These are phyloP conservation scores for Propithecus coquereli DNA, from an alignment of 2,113 vertebrate species.

Conservation along the genomic window DNA sequence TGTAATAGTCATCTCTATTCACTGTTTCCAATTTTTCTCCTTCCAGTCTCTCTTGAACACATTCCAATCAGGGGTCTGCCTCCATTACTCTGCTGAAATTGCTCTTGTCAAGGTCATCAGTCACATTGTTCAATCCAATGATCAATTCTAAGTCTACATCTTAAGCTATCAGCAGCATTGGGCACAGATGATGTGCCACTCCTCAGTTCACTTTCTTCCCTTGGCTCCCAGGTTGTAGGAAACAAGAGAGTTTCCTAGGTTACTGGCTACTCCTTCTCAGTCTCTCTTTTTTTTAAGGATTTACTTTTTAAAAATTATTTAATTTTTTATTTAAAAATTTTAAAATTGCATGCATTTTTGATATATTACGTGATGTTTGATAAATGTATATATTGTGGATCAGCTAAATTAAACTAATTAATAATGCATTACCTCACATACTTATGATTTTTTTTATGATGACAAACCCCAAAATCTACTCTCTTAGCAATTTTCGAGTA, in stretches of 20 bases:
- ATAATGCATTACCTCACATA: too few relatives aligned
- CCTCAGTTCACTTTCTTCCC: not conserved
- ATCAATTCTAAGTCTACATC: not conserved
- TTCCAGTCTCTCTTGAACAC: not conserved
- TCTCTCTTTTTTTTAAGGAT: too few relatives aligned
- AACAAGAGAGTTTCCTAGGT: not conserved
- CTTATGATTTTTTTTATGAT: too few relatives aligned
- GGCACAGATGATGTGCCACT: not conserved
- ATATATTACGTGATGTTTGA: too few relatives aligned
- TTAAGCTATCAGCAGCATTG: not conserved
- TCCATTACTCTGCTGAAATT: not conserved
- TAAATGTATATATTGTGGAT: too few relatives aligned
- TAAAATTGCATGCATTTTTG: too few relatives aligned
- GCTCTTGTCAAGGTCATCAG: not conserved
- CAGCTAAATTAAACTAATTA: too few relatives aligned
- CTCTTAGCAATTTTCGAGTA: too few relatives aligned
- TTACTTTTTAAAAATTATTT: too few relatives aligned
- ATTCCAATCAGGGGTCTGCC: not conserved
- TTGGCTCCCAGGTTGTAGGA: not conserved
- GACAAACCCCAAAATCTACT: too few relatives aligned
- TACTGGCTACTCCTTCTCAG: not conserved
- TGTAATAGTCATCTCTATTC: not conserved
- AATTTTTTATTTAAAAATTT: too few relatives aligned
- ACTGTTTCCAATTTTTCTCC: not conserved
- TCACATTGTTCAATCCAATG: not conserved